phyloP scores from a whole-genome alignment of 2,888 invertebrate genomes.

The Gisinianus flammeolus region DNA sequence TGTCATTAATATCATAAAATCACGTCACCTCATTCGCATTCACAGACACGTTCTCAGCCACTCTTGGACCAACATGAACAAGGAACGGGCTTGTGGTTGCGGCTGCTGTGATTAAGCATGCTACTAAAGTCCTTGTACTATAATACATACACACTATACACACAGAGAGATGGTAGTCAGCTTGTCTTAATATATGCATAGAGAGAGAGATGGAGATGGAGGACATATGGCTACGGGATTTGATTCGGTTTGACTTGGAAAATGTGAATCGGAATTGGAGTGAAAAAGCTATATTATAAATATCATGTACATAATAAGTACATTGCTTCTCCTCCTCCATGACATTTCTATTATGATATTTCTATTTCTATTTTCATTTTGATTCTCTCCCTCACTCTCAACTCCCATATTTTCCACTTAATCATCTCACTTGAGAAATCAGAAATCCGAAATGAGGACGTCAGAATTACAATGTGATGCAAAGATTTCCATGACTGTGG shows the following conservation, averaged over 20 bases:
- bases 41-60: background rate
- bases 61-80: background rate
- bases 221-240: background rate
- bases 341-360: background rate
- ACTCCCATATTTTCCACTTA: background rate
- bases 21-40: background rate
- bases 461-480: background rate
- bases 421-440: constrained; percentile 2
- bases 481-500: background rate
- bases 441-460: background rate
- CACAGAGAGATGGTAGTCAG: background rate
- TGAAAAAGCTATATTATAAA: too few species aligned
- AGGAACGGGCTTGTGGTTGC: background rate
- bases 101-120: background rate
- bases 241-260: background rate
- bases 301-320: too few species aligned
- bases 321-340: background rate
- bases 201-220: too few species aligned
- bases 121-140: background rate
- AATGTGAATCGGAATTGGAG: background rate
- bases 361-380: background rate
- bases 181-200: background rate
- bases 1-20: background rate
- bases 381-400: background rate
- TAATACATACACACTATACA: background rate